Base-by-base conservation (phyloP, 2,888 invertebrate genomes). In the Ypsolopha scabrella region DNA sequence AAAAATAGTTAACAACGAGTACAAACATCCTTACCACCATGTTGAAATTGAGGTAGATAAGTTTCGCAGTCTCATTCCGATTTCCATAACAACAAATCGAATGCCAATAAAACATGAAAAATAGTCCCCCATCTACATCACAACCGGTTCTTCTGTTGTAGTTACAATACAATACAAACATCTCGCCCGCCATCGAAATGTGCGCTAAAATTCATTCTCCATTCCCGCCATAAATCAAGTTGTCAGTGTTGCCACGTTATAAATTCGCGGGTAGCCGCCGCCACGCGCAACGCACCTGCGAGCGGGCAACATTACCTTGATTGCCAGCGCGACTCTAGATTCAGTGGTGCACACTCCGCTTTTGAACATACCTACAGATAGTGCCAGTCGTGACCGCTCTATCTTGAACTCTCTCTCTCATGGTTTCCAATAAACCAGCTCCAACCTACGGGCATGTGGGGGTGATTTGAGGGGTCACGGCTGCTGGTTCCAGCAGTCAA, bases 171-270 rank as follows among this genome's bases (percentile, higher is more conserved):
- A 24, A 24, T 24, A 24, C 24, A 24, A 24, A 24, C 24, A 24
- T 24, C 24, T 24, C 24, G 24, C 24, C 24, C 24, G 24, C 24
- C 24, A 24, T 24, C 24, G 24, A 24, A 24, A 24, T 24, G 24
- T 4, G 24, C 24, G 24, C 24, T 24, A 24, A 24, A 24, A 24
- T 24, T 3, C 24, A 24, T 43, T 9, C 24, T 14, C 11, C 14
- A 14, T 74, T 70, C 66, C 72, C 62, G 65, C 70, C 68, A 78
- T 82, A 80, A 80, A 81, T 81, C 80, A 80, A 67, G 65, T 71
- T 81, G 82, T 82, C 82, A 75, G 76, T 80, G 76, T 74, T 72
- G 75, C 73, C 60, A 41, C 11, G 75, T 79, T 79, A 80, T 82
- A 80, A 75, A 81, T 81, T 78, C 76, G 76, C 72, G 70, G 67